Conservation (phyloP, 2,113 vertebrate species). For the Phaetusa simplex region DNA sequence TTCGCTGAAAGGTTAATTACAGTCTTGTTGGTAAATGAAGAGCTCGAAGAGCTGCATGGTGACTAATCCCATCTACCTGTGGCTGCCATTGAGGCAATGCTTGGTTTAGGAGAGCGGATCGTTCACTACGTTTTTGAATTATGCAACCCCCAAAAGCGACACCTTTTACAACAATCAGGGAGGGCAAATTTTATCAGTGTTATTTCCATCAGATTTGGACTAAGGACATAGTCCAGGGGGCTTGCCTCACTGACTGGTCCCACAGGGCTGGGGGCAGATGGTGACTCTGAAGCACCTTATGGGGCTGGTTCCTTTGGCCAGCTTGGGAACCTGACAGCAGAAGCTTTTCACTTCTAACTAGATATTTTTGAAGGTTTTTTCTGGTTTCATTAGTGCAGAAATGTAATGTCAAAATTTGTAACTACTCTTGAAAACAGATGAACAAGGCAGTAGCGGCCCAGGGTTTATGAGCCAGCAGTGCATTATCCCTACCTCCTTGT, state of each 20-base stretch:
- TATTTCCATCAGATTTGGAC: fast-evolving
- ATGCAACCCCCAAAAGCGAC: not conserved
- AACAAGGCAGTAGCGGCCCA: fast-evolving
- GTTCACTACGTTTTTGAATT: not conserved
- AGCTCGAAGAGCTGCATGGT: not conserved
- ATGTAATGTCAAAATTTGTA: not conserved
- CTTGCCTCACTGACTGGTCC: not conserved
- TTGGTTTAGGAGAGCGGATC: not conserved
- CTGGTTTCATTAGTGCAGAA: not conserved
- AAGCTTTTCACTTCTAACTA: not conserved
- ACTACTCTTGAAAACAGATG: not conserved
- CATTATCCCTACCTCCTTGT: not conserved
- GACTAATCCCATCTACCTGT: not conserved
- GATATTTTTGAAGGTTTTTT: not conserved
- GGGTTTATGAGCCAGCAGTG: not conserved
- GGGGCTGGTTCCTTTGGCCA: not conserved
- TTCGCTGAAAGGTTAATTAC: slow-evolving; percentile 40
- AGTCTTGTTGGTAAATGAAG: slow-evolving; percentile 12
- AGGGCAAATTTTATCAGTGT: not conserved
- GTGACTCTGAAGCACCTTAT: not conserved
- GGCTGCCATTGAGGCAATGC: not conserved
- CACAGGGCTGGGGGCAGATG: fast-evolving
- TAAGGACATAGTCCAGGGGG: not conserved
- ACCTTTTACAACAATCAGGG: not conserved
- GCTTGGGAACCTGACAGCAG: not conserved